A percentile compares a stretch with the other conserved stretches of the same genome.
Conservation (phyloP, 2,113 vertebrate species). For the Elanoides forficatus region DNA sequence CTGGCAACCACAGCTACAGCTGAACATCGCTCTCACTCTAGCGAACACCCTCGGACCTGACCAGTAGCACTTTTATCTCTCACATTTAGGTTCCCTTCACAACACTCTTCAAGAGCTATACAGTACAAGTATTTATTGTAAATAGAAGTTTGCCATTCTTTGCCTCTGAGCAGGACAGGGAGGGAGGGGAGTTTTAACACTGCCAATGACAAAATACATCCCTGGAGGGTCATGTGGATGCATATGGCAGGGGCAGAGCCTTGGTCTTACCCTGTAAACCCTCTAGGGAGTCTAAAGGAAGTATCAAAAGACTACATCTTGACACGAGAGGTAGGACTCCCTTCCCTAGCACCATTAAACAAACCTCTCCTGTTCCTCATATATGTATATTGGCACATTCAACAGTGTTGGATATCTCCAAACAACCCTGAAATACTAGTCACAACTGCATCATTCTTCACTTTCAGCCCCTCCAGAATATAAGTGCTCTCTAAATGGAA, state of each 20-base stretch:
- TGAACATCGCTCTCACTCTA: not conserved
- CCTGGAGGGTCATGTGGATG: not conserved
- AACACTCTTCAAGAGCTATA: not conserved
- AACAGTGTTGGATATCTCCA: not conserved
- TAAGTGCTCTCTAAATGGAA: not conserved
- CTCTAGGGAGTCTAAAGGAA: not conserved
- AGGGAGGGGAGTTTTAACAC: not conserved
- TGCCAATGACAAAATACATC: not conserved
- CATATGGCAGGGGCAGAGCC: not conserved
- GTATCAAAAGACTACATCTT: not conserved
- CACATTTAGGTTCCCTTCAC: not conserved
- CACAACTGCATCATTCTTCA: not conserved
- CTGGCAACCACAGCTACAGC: not conserved
- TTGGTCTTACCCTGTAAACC: not conserved
- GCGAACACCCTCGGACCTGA: rapidly evolving
- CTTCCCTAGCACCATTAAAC: not conserved
- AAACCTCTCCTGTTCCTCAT: not conserved
- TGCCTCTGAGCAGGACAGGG: not conserved
- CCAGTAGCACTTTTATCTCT: rapidly evolving
- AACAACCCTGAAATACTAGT: not conserved
- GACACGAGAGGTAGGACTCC: not conserved
- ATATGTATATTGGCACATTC: not conserved
- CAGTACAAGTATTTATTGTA: not conserved
- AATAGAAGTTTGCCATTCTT: not conserved
- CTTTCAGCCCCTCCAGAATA: not conserved